phyloP scores from a whole-genome alignment of 2,797 vertebrate species.

The Rhinella marina region DNA sequence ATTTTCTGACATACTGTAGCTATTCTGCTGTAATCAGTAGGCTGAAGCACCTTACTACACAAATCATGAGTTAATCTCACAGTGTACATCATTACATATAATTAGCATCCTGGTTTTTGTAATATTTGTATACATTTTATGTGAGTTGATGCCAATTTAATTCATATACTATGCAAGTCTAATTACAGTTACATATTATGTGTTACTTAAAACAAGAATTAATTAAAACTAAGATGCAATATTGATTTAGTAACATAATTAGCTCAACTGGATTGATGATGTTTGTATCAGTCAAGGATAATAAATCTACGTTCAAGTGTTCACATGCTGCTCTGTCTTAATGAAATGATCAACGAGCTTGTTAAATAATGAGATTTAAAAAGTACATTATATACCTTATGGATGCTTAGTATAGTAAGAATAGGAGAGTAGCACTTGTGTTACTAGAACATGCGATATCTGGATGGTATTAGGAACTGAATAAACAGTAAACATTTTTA shows the following conservation, averaged over 20 bases:
- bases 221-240: slow-evolving; percentile 39
- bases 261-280: slow-evolving; percentile 19
- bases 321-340: neutral
- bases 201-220: slow-evolving; percentile 31
- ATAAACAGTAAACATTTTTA: too few relatives aligned
- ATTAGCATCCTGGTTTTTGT: slow-evolving; percentile 11
- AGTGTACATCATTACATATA: slow-evolving; percentile 25
- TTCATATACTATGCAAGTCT: slow-evolving; percentile 28
- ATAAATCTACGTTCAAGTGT: neutral
- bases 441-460: neutral
- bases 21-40: neutral
- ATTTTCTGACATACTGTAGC: too few relatives aligned
- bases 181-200: slow-evolving; percentile 30
- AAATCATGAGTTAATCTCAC: neutral
- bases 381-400: neutral
- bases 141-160: slow-evolving; percentile 26
- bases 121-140: slow-evolving; percentile 37
- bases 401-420: neutral
- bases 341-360: too few relatives aligned
- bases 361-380: neutral
- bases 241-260: slow-evolving; percentile 48
- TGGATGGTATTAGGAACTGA: neutral
- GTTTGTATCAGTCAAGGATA: neutral
- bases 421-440: neutral
- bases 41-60: neutral